Evolutionary conservation across 2,113 vertebrate genomes (phyloP), one percentile per base, ranked within the genome.

Genomic region (Tenebrosternarchus preto): DNA sequence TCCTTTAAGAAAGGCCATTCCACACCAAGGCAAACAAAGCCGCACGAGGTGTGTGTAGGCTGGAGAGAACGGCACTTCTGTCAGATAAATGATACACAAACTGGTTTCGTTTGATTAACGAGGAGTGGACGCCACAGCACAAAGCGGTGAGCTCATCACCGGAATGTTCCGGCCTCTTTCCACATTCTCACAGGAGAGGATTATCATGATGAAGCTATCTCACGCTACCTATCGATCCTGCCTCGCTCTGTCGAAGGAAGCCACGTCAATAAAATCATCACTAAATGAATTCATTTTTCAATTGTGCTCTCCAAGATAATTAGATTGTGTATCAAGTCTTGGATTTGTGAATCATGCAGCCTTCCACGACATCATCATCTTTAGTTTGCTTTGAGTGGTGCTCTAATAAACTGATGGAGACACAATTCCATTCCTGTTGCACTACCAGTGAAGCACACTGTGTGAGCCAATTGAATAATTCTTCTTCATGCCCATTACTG

Each of bases 241-340:
- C 73, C 84, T 82, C 78, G 85, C 89, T 60, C 85, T 81, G 64
- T 85, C 85, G 83, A 86, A 90, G 87, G 92, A 92, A 91, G 86
- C 36, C 78, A 27, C 86, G 85, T 89, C 90, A 85, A 90, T 92
- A 91, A 73, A 88, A 86, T 88, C 86, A 88, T 85, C 83, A 16
- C 85, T 88, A 91, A 91, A 89, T 87, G 73, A 90, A 91, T 81
- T 83, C 85, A 82, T 87, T 90, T 87, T 88, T 86, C 83, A 80
- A 87, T 85, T 86, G 83, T 57, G 84, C 77, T 82, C 80, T 79
- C 81, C 76, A 78, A 85, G 70, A 91, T 92, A 88, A 93, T 91
- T 85, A 87, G 86, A 77, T 83, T 83, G 83, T 86, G 59, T 78
- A 78, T 84, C 82, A 87, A 82, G 85, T 70, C 56, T 33, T 7